Conservation (phyloP, 2,113 vertebrate genomes). For the Psittacula cyanocephala region DNA sequence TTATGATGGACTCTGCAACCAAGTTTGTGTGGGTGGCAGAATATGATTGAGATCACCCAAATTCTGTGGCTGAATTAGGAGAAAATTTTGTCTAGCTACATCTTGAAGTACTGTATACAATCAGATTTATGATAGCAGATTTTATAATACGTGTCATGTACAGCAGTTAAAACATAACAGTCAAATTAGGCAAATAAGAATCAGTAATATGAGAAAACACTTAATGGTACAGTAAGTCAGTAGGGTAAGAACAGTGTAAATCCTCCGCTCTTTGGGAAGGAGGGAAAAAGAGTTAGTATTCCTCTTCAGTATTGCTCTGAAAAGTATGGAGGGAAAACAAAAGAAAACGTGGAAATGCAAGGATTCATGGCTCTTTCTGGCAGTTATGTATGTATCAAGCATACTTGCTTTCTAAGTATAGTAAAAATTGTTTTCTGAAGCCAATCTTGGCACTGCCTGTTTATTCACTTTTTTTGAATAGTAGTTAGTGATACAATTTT, state of each 20-base stretch:
- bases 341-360: rapidly evolving
- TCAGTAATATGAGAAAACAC: background rate
- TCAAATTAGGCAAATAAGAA: background rate
- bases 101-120: background rate
- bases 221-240: background rate
- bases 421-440: background rate
- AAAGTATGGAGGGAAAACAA: background rate
- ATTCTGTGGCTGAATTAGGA: background rate
- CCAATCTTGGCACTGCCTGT: background rate
- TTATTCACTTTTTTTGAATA: background rate
- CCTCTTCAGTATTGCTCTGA: background rate
- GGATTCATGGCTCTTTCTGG: background rate
- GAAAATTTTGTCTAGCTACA: background rate
- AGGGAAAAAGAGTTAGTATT: background rate
- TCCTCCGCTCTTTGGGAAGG: background rate
- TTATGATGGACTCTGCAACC: background rate
- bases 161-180: background rate
- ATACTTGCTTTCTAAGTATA: background rate
- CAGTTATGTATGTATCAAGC: background rate
- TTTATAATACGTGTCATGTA: rapidly evolving
- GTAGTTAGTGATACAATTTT: background rate
- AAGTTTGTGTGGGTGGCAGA: background rate
- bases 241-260: background rate
- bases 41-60: background rate
- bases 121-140: background rate